phyloP scores from a whole-genome alignment of 2,888 invertebrate genomes.

The Orthosia gracilis region DNA sequence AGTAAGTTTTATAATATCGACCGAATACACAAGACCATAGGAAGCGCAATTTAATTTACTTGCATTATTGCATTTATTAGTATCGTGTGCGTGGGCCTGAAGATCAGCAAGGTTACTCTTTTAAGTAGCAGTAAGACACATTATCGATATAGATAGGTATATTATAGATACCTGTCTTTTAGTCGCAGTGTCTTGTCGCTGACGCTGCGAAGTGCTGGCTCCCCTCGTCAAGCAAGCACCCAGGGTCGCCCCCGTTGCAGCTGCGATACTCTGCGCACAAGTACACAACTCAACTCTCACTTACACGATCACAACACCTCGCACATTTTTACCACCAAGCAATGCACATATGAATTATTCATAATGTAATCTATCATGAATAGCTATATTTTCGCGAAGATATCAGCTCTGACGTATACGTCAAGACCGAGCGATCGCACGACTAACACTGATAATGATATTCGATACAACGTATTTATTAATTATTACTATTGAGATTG shows the following conservation, averaged over 20 bases:
- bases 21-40: constrained; percentile 20
- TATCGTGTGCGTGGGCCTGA: constrained; percentile 13
- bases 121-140: constrained; percentile 20
- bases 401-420: constrained; percentile 70
- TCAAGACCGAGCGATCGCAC: constrained; percentile 66
- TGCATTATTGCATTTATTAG: constrained; percentile 10
- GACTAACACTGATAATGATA: constrained; percentile 64
- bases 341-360: constrained; percentile 64
- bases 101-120: constrained; percentile 36
- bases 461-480: constrained; percentile 50
- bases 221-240: constrained; percentile 91
- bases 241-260: constrained; percentile 91
- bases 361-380: constrained; percentile 61
- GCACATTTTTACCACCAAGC: constrained; percentile 53
- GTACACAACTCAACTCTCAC: constrained; percentile 65
- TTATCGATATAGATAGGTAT: constrained; percentile 6
- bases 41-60: constrained; percentile 22
- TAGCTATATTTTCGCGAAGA: constrained; percentile 60
- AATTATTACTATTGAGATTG: constrained; percentile 49
- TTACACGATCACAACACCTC: constrained; percentile 45
- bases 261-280: constrained; percentile 86
- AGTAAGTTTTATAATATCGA: constrained; percentile 24
- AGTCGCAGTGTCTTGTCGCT: constrained; percentile 89
- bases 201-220: constrained; percentile 90
- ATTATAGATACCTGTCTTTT: constrained; percentile 85